A percentile compares a stretch with the other conserved stretches of the same genome.
Conservation (phyloP, 53 echinoderm and acorn worm species). For the Apostichopus leukothele region DNA sequence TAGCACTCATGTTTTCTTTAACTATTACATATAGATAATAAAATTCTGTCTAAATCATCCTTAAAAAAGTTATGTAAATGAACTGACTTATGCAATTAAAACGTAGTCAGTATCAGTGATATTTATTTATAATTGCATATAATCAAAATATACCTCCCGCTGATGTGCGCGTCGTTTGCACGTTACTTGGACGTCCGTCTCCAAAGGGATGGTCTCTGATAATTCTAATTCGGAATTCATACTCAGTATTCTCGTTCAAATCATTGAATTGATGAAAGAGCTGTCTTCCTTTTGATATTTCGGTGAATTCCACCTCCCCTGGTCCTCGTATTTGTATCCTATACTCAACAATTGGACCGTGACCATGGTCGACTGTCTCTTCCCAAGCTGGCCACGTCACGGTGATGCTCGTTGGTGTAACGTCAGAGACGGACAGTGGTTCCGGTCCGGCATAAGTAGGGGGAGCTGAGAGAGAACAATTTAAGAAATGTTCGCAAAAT, state of each 20-base stretch:
- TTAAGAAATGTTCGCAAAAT: background rate
- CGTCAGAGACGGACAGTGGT: background rate
- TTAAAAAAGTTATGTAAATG: no score
- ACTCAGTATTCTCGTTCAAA: background rate
- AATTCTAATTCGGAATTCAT: background rate
- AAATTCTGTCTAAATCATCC: no score
- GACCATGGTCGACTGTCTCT: background rate
- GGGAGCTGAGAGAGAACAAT: background rate
- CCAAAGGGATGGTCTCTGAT: background rate
- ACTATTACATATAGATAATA: no score
- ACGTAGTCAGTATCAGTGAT: no score
- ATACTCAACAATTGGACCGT: conserved; percentile 1
- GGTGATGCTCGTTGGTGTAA: background rate
- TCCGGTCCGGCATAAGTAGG: background rate
- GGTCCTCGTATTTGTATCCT: background rate
- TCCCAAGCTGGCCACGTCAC: conserved; percentile 19
- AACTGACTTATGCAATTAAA: no score
- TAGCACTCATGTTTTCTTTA: no score
- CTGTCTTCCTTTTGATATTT: no score
- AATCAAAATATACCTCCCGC: no score
- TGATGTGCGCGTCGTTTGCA: background rate
- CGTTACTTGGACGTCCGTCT: background rate
- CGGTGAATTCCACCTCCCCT: background rate
- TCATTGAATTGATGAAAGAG: background rate
- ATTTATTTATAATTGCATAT: no score